Base-by-base conservation (phyloP, 2,888 invertebrate species). In the Ecliptopera silaceata region DNA sequence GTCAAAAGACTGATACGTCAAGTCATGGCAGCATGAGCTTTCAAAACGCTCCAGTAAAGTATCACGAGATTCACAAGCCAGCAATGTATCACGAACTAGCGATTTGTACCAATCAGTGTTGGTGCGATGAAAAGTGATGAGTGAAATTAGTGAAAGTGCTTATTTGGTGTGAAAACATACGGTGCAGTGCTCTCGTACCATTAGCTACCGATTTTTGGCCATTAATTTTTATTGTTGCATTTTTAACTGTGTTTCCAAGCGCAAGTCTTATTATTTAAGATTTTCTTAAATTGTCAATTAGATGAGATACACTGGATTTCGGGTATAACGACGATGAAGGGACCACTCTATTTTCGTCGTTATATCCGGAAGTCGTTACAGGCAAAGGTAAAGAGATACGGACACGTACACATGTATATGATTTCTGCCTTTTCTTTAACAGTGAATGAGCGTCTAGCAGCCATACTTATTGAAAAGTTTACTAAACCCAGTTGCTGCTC, bases 21-120 rank as follows among this genome's bases (percentile, higher is more conserved):
- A 72, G 73, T 75, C 74, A 73, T 59, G 63, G 49, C 43, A 66
- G 64, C 61, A 64, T 69, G 71, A 74, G 70, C 72, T 72, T 75
- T 74, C 68, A 72, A 74, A 73, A 61, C 44, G 18, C 31, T 48
- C 29, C 38, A 56, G 39, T 36, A 45, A 43, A 61, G 56, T 45
- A 52, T 59, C 48, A 63, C 62, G 54, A 61, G 55, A 22, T 4
- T 22, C 4, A 22, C 22, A 8, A 22, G 5, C 49, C 47, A 53
- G 61, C 64, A 56, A 69, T 65, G 3, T 22, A 52, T 61, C 50
- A 63, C 63, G 53, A 61, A 56, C 48, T 45, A 53, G 62, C 63
- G 56, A 69, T 65, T 66, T 57, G 44, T 48, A 59, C 53, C 62
- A 66, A 66, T 64, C 46, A 53, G 49, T 51, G 60, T 57, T 52